These are phyloP conservation scores for Bombus terrestris DNA, from an alignment of 1,140 invertebrate genomes.

Conservation along the genomic window DNA sequence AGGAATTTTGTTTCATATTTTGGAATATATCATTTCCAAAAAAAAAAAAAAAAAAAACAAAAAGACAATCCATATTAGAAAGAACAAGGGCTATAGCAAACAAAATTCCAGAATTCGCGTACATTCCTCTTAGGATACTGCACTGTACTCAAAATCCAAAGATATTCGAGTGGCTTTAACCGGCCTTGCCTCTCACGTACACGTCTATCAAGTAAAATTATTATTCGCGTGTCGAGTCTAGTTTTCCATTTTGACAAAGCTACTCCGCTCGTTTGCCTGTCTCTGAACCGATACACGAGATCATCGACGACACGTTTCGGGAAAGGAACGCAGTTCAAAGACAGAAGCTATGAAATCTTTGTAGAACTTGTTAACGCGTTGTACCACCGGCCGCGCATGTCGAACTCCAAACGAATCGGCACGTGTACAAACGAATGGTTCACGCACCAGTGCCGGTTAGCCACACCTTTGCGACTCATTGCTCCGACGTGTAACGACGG, in stretches of 20 bases:
- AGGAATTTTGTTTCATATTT: background rate
- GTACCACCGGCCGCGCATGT: constrained; percentile 19
- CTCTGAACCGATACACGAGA: background rate
- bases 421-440: constrained; percentile 30
- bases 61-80: background rate
- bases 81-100: background rate
- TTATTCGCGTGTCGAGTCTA: background rate
- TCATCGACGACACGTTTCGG: background rate
- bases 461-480: constrained; percentile 52
- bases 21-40: background rate
- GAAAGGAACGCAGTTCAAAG: background rate
- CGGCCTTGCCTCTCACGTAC: background rate
- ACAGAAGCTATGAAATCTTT: constrained; percentile 9
- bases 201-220: background rate
- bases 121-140: background rate
- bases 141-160: no score
- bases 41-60: no score
- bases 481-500: constrained; percentile 48
- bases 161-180: background rate
- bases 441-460: constrained; percentile 20
- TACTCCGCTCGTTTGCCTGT: background rate
- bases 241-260: constrained; percentile 8
- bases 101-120: background rate
- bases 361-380: constrained; percentile 13
- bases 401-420: constrained; percentile 23